These are phyloP conservation scores for Acridotheres tristis DNA, from an alignment of 2,797 vertebrate genomes.

Conservation along the genomic window DNA sequence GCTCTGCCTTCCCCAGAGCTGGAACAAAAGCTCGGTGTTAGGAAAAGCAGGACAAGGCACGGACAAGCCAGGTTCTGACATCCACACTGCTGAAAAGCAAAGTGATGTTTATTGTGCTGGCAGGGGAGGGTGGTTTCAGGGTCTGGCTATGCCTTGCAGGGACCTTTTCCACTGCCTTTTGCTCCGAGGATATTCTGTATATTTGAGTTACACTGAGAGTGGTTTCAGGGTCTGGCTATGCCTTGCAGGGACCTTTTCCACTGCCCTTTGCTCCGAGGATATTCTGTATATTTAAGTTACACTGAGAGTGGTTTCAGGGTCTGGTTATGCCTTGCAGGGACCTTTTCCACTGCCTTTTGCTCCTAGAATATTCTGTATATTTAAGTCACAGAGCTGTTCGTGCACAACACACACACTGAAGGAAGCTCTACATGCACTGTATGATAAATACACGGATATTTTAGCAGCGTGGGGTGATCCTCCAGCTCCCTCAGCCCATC, in stretches of 20 bases:
- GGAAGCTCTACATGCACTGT: fast-evolving
- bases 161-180: neutral
- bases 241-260: neutral
- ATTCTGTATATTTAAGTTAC: no score
- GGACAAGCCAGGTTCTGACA: fast-evolving
- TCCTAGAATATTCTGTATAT: no score
- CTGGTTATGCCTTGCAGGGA: neutral
- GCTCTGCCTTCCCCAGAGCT: neutral
- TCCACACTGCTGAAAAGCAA: neutral
- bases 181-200: neutral
- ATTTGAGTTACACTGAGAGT: neutral
- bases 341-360: neutral
- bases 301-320: neutral
- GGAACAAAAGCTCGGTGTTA: neutral
- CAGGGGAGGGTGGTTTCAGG: neutral
- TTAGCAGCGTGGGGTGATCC: fast-evolving
- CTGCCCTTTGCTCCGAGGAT: neutral
- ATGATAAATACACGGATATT: fast-evolving
- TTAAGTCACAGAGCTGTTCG: neutral
- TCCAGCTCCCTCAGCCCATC: neutral
- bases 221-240: neutral
- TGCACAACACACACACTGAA: fast-evolving
- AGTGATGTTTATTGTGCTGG: neutral
- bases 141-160: neutral
- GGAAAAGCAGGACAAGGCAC: neutral